These are phyloP conservation scores for Astur gentilis DNA, from an alignment of 2,113 vertebrate genomes.

Conservation along the genomic window DNA sequence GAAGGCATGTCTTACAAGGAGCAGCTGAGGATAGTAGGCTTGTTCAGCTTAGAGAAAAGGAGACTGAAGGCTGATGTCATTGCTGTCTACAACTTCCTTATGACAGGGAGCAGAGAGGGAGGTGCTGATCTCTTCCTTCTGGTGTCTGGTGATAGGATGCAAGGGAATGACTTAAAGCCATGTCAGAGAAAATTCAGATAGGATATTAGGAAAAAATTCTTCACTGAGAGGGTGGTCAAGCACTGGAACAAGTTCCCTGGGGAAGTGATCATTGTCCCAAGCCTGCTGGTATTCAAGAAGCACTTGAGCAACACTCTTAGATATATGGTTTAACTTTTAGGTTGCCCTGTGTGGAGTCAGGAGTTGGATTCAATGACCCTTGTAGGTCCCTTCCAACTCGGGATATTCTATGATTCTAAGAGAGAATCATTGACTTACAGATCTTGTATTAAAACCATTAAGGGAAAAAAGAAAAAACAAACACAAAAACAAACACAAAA, in stretches of 20 bases:
- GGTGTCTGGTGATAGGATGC: neutral
- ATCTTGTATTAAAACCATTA: neutral
- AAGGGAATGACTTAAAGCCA: neutral
- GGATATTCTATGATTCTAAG: neutral
- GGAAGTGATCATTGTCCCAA: neutral
- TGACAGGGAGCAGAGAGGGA: rapidly evolving
- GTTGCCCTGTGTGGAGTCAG: neutral
- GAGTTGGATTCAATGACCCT: neutral
- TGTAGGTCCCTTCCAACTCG: neutral
- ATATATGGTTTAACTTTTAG: neutral
- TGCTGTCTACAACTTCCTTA: neutral
- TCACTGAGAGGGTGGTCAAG: neutral
- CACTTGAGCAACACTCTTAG: neutral
- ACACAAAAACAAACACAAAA: neutral
- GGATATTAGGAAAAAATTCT: neutral
- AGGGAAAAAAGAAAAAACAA: neutral
- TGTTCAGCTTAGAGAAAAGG: neutral
- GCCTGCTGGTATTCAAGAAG: neutral
- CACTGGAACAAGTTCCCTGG: neutral
- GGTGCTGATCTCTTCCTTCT: neutral
- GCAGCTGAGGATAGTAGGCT: neutral
- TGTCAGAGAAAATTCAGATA: neutral
- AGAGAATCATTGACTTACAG: neutral
- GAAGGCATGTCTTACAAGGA: neutral
- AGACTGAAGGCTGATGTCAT: neutral